phyloP scores from a whole-genome alignment of 2,888 invertebrate species.

The Rosalia funebris region DNA sequence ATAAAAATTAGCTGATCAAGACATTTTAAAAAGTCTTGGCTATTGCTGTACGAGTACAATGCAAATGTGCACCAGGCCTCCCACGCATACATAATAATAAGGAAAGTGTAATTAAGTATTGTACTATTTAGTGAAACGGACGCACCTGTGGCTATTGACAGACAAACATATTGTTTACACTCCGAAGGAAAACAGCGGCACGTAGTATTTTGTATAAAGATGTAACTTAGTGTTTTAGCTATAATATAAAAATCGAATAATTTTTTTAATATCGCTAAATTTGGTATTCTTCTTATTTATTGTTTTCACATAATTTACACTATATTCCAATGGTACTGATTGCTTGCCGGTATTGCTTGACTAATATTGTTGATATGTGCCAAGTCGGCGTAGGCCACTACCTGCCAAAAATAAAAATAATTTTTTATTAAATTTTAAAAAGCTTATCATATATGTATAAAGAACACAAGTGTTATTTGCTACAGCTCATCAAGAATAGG shows the following conservation, averaged over 20 bases:
- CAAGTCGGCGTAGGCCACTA: too few relatives aligned
- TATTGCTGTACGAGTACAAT: slow-evolving; percentile 26
- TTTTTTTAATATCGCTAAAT: too few relatives aligned
- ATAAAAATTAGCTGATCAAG: slow-evolving; percentile 48
- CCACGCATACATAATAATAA: slow-evolving; percentile 45
- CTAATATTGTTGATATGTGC: too few relatives aligned
- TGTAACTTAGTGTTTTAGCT: neutral
- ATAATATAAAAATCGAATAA: neutral
- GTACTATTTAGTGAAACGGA: slow-evolving; percentile 37
- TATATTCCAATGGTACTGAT: too few relatives aligned
- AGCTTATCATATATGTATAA: too few relatives aligned
- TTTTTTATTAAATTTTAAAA: too few relatives aligned
- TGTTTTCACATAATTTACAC: too few relatives aligned
- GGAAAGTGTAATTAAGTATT: slow-evolving; percentile 43
- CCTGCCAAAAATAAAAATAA: too few relatives aligned
- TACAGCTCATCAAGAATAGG: too few relatives aligned
- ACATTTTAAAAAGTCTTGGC: slow-evolving; percentile 46
- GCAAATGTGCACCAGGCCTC: slow-evolving; percentile 47
- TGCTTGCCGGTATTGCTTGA: too few relatives aligned
- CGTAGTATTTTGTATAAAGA: neutral
- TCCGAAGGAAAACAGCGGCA: neutral
- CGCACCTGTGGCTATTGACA: slow-evolving; percentile 41
- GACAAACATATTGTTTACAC: slow-evolving; percentile 25
- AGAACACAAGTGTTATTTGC: too few relatives aligned
- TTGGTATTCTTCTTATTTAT: too few relatives aligned